A percentile compares a stretch with the other conserved stretches of the same genome.
These are phyloP conservation scores for Corythaixoides concolor DNA, from an alignment of 2,113 vertebrate genomes.

Conservation along the genomic window DNA sequence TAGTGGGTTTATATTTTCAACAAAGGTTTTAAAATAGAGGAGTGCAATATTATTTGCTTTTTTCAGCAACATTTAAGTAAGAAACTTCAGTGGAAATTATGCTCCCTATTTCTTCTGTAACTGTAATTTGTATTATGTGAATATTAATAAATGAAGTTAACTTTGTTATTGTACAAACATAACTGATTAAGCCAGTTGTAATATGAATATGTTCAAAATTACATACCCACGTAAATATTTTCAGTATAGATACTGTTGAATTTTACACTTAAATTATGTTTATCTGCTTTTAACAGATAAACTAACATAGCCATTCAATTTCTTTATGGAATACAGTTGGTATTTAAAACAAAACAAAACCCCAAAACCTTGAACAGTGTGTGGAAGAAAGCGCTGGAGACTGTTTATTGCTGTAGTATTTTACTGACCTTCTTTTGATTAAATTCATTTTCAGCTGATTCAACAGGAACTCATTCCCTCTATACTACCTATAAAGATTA, in stretches of 20 bases:
- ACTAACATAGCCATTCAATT: background rate
- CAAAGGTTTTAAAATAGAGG: background rate
- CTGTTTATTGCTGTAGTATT: background rate
- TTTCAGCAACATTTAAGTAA: background rate
- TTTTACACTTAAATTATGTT: background rate
- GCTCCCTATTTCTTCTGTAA: background rate
- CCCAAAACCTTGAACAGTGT: background rate
- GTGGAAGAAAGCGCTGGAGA: background rate
- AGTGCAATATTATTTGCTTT: background rate
- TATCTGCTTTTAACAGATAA: background rate
- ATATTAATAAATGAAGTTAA: background rate
- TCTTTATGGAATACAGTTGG: background rate
- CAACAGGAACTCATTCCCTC: constrained; percentile 95
- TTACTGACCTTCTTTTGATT: constrained; percentile 20
- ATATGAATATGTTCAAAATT: background rate
- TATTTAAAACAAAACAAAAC: background rate
- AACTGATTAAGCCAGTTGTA: background rate
- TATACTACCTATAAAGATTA: constrained; percentile 98
- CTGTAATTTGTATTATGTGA: background rate
- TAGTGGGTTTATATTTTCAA: background rate
- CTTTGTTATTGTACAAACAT: background rate
- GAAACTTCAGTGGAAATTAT: background rate
- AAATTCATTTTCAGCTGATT: constrained; percentile 84
- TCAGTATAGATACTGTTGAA: background rate
- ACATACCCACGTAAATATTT: background rate